phyloP scores from a whole-genome alignment of 1,140 invertebrate species.

The Cydia fagiglandana region DNA sequence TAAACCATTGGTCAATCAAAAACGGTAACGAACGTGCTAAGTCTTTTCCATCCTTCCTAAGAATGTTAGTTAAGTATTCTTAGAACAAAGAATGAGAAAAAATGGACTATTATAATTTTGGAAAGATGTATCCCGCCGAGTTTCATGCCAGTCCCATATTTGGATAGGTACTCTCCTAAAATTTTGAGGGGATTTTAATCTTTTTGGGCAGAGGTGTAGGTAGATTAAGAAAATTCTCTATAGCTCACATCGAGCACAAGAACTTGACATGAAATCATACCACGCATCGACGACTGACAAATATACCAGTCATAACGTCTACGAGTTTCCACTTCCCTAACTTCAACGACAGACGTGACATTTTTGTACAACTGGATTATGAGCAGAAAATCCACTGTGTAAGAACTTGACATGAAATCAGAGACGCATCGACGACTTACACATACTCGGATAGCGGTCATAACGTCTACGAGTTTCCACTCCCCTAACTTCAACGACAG shows the following conservation, averaged over 20 bases:
- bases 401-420: neutral
- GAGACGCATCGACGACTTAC: neutral
- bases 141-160: too few species aligned
- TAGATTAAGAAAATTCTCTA: neutral
- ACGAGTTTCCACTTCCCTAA: conserved; percentile 1
- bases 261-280: neutral
- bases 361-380: neutral
- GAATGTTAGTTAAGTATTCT: neutral
- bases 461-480: conserved; percentile 1
- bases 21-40: too few species aligned
- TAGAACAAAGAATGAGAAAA: neutral
- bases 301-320: neutral
- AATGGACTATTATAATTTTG: neutral
- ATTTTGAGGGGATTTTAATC: too few species aligned
- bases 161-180: too few species aligned
- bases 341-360: neutral
- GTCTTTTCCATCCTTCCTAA: too few species aligned
- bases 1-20: too few species aligned
- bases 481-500: neutral
- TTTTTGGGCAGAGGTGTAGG: too few species aligned
- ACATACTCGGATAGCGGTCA: neutral
- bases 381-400: neutral
- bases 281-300: neutral
- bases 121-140: too few species aligned
- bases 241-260: neutral